Base-by-base conservation (phyloP, 2,888 invertebrate genomes). In the Dolomedes plantarius region DNA sequence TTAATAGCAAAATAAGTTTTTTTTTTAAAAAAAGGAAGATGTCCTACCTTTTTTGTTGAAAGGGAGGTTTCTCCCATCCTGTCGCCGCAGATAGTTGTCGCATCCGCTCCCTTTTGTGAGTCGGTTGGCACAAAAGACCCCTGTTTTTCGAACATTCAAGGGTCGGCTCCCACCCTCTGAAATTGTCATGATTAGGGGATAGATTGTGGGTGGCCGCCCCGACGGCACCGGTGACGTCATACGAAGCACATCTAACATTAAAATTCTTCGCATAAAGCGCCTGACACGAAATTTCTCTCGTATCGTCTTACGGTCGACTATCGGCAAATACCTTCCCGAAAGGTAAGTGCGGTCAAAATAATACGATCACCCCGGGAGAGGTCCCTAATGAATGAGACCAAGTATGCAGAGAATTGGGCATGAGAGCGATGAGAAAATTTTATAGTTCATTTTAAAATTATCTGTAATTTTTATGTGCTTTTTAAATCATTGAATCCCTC, bases 131-230 rank as follows among this genome's bases (percentile, higher is more conserved):
- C 76, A 77, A 85, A 77, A 73, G 83, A 28, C 50, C 31, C 77
- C 27, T 77, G 73, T 77, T 77, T 85, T 73, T 73, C 67, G n/a
- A 27, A 27, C 39, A 36, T 68, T 68, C 23, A 11, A 11, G 23
- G 56, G 56, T 23, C 32, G 32, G 31, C 16, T 39, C n/a, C 19
- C 32, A 31, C 16, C 27, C n/a, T 36, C 67, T n/a, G 19, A 65
- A 73, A 69, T 50, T 75, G 41, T 50, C 23, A 29, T 77, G 83
- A 85, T 85, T 85, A 85, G 77, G 83, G 83, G 83, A 77, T 72
- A 85, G 83, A 85, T 85, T 85, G 83, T 85, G 83, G 83, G 83
- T 85, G 83, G 83, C 72, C 72, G 77, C 31, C 77, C 65, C 72
- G 56, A 31, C 71, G 82, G 83, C 83, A 85, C 83, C 77, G 68